Evolutionary conservation across 2,888 invertebrate species (phyloP), one percentile per base, ranked within the genome.

Genomic region (Spisula solida): DNA sequence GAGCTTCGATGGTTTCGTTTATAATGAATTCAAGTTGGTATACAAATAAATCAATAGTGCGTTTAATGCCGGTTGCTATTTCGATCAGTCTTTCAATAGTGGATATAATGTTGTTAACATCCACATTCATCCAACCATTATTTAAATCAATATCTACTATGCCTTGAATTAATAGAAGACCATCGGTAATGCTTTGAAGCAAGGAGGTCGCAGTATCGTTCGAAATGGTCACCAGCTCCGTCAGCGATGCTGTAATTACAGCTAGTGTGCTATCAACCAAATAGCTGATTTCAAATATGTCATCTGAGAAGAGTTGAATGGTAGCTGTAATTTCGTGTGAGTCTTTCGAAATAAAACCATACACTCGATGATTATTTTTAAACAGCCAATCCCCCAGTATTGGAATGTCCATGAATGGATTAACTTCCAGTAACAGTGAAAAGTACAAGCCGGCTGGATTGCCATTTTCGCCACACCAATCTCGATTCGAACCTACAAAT

Each of bases 401-500:
- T 20, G 81, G 81, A 55, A 82, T 31, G 18, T 55, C 56, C 31
- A n/a, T 41, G 55, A 86, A 86, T 18, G 86, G 86, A 56, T 86
- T 82, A 4, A 78, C 55, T 55, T 75, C 55, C 14, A 86, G n/a
- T 14, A 41, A 34, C 16, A 82, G 14, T 14, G 81, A 82, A 31
- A 82, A 75, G 78, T 81, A 86, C 6, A 86, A 25, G 1, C 86
- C 86, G 10, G 86, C 75, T 29, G 86, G 86, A 78, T 82, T 82
- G 20, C 81, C 48, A n/a, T 51, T 75, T 8, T 75, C 75, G 14
- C 86, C 86, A 82, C 86, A 86, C 82, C 55, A 41, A 31, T n/a
- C 29, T 25, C 86, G 82, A 20, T 75, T 25, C 29, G 48, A 25
- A 16, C 83, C 83, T 83, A 25, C 8, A 60, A 20, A 25, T 60